Base-by-base conservation (phyloP, 2,113 vertebrate genomes). In the Tiliqua scincoides region DNA sequence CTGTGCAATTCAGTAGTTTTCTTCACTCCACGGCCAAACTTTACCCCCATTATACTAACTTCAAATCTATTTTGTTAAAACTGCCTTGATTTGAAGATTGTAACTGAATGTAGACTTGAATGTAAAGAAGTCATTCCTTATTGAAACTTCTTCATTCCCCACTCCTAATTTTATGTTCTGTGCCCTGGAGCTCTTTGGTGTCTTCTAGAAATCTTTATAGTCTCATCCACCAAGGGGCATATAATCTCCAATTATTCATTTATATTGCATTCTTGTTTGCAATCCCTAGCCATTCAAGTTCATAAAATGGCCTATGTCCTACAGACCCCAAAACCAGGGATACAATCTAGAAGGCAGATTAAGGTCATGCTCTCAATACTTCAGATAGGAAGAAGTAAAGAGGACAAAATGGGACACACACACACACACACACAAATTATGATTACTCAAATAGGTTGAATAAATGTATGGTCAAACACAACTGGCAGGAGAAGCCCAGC, bases 401-500 rank as follows among this genome's bases (percentile, higher is more conserved):
- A 17, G 68, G 32, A 32, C 68, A 71, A 70, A 35, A 17, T 70
- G 67, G 30, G 12, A 32, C n/a, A n/a, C n/a, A n/a, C n/a, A n/a
- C n/a, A n/a, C n/a, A n/a, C n/a, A n/a, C n/a, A n/a, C n/a, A n/a
- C n/a, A n/a, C 15, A 71, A 71, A 35, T 3, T 37, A 71, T 32
- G 17, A 35, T 32, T 37, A 37, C 14, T 35, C 67, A 32, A 70
- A n/a, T 14, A 18, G 0, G 0, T 0, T 89, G 83, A 63, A 17
- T 70, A 59, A 82, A 82, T 80, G 6, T 8, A 62, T 35, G 72
- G 73, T 83, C 90, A 89, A 80, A 88, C 78, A 6, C 1, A 3
- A 17, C 52, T 87, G 79, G 81, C 61, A 78, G 59, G 59, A 86
- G 88, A 73, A 57, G 17, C 32, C 17, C 2, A 1, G 1, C 40